These are phyloP conservation scores for Thymelicus acteon DNA, from an alignment of 2,888 invertebrate genomes.

Conservation along the genomic window DNA sequence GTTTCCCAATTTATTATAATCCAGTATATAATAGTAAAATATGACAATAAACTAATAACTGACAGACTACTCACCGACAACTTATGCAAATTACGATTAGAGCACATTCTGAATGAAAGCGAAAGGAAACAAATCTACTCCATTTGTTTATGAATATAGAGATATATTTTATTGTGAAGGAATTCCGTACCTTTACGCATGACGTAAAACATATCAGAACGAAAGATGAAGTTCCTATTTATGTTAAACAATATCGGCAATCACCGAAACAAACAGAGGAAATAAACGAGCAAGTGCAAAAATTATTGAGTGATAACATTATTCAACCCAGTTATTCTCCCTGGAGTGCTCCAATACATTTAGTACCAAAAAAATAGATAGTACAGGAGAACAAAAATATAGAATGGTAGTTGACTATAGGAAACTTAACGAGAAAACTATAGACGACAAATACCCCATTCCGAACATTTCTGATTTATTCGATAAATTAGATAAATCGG, in stretches of 20 bases:
- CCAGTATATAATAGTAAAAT: too few relatives aligned
- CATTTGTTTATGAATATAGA: not conserved
- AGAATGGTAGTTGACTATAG: conserved; percentile 47
- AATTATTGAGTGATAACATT: not conserved
- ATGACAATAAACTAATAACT: too few relatives aligned
- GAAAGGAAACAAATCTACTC: too few relatives aligned
- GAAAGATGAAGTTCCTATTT: not conserved
- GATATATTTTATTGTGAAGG: not conserved
- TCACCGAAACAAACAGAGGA: not conserved
- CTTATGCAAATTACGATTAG: too few relatives aligned
- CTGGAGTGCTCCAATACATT: too few relatives aligned
- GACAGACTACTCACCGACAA: too few relatives aligned
- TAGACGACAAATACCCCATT: conserved; percentile 46
- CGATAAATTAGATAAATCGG: conserved; percentile 42
- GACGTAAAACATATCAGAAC: not conserved
- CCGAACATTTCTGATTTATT: conserved; percentile 43
- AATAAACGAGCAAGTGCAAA: not conserved
- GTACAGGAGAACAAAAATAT: conserved; percentile 43
- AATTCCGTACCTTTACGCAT: not conserved
- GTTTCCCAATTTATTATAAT: not conserved
- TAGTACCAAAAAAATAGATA: conserved; percentile 1
- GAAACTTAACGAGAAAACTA: conserved; percentile 45
- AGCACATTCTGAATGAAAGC: too few relatives aligned
- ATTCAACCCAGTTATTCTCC: too few relatives aligned
- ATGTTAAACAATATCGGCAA: not conserved